Evolutionary conservation across 1,140 invertebrate species (phyloP), one percentile per base, ranked within the genome.

Genomic region (Ceratosolen solmsi): DNA sequence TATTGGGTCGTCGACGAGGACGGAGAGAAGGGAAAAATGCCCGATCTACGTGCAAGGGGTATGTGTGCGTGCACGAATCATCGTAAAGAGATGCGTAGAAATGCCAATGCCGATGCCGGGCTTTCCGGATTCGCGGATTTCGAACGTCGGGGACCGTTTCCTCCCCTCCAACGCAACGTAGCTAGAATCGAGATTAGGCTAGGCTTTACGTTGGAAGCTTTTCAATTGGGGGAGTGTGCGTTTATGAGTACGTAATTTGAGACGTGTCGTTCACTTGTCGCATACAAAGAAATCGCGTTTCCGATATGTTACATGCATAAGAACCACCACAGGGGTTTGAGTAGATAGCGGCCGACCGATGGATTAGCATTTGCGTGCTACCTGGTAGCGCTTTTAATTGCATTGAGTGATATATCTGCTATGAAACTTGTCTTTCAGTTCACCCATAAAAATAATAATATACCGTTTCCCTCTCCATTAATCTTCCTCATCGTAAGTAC

Each of bases 111-210:
- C 74, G 58, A 25, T 20, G 20, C 25, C 22, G 30, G 36, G 33
- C 51, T 60, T 72, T 60, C 54, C 68, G 13, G 77, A 79, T 79
- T 79, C 78, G 78, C 68, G 68, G 78, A 79, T 79, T 72, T 70
- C 46, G 46, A 79, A 79, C 33, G 51, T 33, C n/a, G 17, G n/a
- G 51, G 68, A 72, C 54, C 68, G 68, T 79, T 72, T 72, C 77
- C 68, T 49, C 54, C 78, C 68, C 65, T 38, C 49, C 60, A 27
- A 38, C 58, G 25, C 58, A 0, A 20, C 11, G 9, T 15, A 13
- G 41, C 41, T 46, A 13, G 13, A 46, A 46, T 46, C 41, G 22
- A 58, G 73, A 41, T 75, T 56, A 56, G 65, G 65, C 38, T 70
- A 46, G 71, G 25, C 25, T 49, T 72, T 54, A 11, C 9, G 5